A percentile compares a stretch with the other conserved stretches of the same genome.
Conservation (phyloP, 2,113 vertebrate genomes). For the Salvelinus sp. region DNA sequence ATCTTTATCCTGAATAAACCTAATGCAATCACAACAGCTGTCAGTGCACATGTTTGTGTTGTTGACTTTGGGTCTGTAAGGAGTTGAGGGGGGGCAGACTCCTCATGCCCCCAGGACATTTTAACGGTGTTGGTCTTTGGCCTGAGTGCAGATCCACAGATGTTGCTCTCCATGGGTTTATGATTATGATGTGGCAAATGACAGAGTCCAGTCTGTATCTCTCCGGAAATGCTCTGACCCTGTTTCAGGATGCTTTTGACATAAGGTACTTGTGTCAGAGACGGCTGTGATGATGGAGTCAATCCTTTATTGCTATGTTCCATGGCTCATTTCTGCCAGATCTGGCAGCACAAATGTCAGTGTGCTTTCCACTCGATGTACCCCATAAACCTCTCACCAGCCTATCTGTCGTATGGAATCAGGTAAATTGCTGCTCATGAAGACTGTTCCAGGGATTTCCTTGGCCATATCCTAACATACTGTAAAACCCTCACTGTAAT, state of each 20-base stretch:
- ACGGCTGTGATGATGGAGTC: conserved; percentile 4
- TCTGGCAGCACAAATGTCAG: conserved; percentile 9
- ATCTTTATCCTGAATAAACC: background rate
- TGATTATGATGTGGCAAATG: conserved; percentile 32
- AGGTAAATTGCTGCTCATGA: conserved; percentile 14
- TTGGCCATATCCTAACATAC: conserved; percentile 2
- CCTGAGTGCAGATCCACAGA: conserved; percentile 35
- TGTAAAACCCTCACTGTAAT: conserved; percentile 18
- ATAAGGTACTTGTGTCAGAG: conserved; percentile 14
- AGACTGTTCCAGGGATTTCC: conserved; percentile 25
- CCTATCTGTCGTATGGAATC: conserved; percentile 20
- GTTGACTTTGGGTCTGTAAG: conserved; percentile 30
- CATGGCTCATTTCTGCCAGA: conserved; percentile 19
- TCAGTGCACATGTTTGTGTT: conserved; percentile 18
- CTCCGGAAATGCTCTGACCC: conserved; percentile 17
- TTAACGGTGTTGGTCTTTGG: conserved; percentile 21
- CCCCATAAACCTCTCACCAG: background rate
- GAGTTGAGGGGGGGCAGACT: conserved; percentile 16
- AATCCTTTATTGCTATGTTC: conserved; percentile 17
- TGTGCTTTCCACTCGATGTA: conserved; percentile 16
- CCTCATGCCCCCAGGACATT: conserved; percentile 14
- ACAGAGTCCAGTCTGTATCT: conserved; percentile 2
- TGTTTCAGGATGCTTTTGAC: conserved; percentile 4
- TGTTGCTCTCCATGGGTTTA: conserved; percentile 12
- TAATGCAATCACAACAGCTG: conserved; percentile 27